These are phyloP conservation scores for Orchestes rusci DNA, from an alignment of 2,888 invertebrate genomes.

Conservation along the genomic window DNA sequence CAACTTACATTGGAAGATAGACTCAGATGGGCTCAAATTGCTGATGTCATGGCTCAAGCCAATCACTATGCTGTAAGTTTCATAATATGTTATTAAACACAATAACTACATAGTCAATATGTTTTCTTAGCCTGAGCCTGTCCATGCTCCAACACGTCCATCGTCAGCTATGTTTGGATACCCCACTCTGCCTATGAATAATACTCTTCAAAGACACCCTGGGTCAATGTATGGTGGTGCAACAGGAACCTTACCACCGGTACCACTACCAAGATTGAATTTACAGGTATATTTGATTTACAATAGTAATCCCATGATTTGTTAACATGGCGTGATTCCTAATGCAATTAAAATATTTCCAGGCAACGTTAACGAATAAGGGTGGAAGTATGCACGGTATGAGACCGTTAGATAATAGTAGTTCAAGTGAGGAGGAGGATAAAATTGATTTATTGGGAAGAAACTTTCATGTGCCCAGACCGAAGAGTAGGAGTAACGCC, in stretches of 20 bases:
- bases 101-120: too few species aligned
- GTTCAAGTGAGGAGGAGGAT: conserved; percentile 61
- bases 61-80: conserved; percentile 73
- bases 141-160: conserved; percentile 62
- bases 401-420: conserved; percentile 47
- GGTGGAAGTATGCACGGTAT: conserved; percentile 41
- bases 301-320: not conserved
- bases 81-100: too few species aligned
- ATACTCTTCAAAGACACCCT: conserved; percentile 40
- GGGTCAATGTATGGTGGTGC: conserved; percentile 31
- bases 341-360: conserved; percentile 1
- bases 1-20: conserved; percentile 73
- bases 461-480: conserved; percentile 71
- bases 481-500: conserved; percentile 68
- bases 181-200: conserved; percentile 51
- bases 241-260: conserved; percentile 52
- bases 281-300: conserved; percentile 40
- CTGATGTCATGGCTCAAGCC: conserved; percentile 80
- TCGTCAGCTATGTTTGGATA: conserved; percentile 81
- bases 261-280: conserved; percentile 61
- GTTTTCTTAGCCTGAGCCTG: conserved; percentile 62
- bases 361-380: conserved; percentile 26
- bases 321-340: not conserved
- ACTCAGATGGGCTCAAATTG: conserved; percentile 82
- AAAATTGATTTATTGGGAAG: conserved; percentile 67